Conservation (phyloP, 2,888 invertebrate genomes). For the Agriotes lineatus region DNA sequence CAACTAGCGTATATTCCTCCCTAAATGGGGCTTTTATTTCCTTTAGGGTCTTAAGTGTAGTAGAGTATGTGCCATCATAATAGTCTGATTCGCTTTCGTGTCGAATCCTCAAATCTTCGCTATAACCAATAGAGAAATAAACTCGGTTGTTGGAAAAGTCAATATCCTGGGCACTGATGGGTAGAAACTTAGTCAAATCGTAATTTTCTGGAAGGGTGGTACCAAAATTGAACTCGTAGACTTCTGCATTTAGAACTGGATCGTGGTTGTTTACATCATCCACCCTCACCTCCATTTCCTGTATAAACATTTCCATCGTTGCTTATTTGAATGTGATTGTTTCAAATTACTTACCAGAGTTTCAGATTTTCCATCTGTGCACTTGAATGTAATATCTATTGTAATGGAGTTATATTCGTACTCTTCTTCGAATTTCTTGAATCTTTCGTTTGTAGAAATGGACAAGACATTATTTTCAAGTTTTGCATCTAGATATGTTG, state of each 20-base stretch:
- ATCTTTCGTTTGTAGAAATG: slow-evolving; percentile 6
- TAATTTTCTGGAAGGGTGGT: slow-evolving; percentile 22
- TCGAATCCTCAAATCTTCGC: neutral
- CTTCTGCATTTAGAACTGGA: slow-evolving; percentile 14
- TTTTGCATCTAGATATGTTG: neutral
- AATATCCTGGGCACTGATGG: slow-evolving; percentile 6
- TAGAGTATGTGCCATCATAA: neutral
- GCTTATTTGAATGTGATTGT: neutral
- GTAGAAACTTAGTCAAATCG: neutral
- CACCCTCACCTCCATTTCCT: slow-evolving; percentile 3
- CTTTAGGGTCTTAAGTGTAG: neutral
- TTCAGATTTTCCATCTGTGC: neutral
- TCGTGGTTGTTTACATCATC: slow-evolving; percentile 24
- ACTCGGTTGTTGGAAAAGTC: slow-evolving; percentile 19
- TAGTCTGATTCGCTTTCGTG: neutral
- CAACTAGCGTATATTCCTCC: neutral
- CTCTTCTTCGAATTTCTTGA: slow-evolving; percentile 19
- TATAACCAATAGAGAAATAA: neutral
- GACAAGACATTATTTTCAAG: neutral
- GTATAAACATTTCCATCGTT: neutral
- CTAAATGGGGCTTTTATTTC: neutral
- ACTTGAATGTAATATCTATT: neutral
- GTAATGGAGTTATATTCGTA: neutral
- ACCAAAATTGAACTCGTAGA: slow-evolving; percentile 23
- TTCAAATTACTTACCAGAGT: slow-evolving; percentile 9